These are phyloP conservation scores for Epirrhoe alternata DNA, from an alignment of 2,888 invertebrate genomes.

Conservation along the genomic window DNA sequence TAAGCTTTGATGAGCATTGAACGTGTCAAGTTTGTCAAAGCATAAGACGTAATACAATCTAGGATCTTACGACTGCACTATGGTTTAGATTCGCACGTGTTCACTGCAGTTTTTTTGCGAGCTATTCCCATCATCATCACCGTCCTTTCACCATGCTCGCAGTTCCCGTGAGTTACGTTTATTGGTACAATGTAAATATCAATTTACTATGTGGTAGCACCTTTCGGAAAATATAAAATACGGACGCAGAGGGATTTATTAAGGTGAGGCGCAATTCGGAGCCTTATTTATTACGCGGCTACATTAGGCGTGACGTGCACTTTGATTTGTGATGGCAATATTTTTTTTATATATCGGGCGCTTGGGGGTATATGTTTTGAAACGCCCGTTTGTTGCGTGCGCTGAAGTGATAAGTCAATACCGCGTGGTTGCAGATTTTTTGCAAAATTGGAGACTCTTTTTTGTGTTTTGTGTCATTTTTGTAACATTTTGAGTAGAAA, in stretches of 20 bases:
- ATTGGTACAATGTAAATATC: conserved; percentile 60
- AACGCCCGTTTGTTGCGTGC: conserved; percentile 4
- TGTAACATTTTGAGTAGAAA: no score
- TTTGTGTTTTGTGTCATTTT: neutral
- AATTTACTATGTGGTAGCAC: conserved; percentile 59
- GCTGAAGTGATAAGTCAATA: neutral
- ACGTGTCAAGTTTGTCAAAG: no score
- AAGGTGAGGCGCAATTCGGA: conserved; percentile 42
- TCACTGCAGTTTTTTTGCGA: neutral
- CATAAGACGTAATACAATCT: no score
- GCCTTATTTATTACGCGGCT: conserved; percentile 43
- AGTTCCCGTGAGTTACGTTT: conserved; percentile 42
- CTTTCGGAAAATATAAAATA: conserved; percentile 62
- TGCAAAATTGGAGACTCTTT: neutral
- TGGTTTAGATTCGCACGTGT: neutral
- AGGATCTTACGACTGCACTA: neutral
- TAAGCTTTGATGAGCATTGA: no score
- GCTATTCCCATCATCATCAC: conserved; percentile 10
- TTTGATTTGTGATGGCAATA: conserved; percentile 42
- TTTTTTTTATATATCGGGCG: conserved; percentile 34
- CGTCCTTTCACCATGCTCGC: conserved; percentile 24
- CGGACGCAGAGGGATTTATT: conserved; percentile 49
- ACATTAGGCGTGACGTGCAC: conserved; percentile 34
- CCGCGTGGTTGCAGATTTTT: neutral
- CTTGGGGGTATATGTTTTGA: conserved; percentile 16